Evolutionary conservation across 2,797 vertebrate species (phyloP).

Genomic region (Enteromius thamalakanensis): DNA sequence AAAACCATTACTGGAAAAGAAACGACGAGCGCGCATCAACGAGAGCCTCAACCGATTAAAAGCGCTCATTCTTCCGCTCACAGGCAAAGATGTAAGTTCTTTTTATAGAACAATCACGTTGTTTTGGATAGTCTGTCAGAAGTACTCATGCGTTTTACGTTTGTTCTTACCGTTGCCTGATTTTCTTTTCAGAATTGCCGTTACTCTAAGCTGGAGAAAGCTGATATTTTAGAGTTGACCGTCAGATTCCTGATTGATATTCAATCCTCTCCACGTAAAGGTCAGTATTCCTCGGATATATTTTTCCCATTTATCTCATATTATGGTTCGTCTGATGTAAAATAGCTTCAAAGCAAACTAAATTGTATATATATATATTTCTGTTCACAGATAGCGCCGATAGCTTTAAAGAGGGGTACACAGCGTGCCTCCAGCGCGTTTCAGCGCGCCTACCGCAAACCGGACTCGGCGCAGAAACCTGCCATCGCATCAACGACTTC

Average conservation of each 20-base stretch:
- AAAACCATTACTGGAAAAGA: slow-evolving; percentile 85
- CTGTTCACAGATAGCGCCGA: slow-evolving; percentile 63
- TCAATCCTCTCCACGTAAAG: slow-evolving; percentile 64
- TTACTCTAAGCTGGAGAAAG: slow-evolving; percentile 88
- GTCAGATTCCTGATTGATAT: slow-evolving; percentile 85
- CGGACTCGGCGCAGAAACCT: slow-evolving; percentile 71
- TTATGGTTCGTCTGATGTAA: background rate
- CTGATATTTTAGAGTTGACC: slow-evolving; percentile 90
- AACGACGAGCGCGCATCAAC: slow-evolving; percentile 87
- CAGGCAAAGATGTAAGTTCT: slow-evolving; percentile 82
- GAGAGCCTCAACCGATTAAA: slow-evolving; percentile 84
- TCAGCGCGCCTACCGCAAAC: slow-evolving; percentile 76
- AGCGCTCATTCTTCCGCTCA: slow-evolving; percentile 84
- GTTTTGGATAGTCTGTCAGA: background rate
- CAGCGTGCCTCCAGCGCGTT: slow-evolving; percentile 82
- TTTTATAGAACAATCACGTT: background rate
- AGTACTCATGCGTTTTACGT: background rate
- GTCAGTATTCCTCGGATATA: slow-evolving; percentile 67
- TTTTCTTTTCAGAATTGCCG: slow-evolving; percentile 74
- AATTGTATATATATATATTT: slow-evolving; percentile 16
- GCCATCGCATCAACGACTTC: slow-evolving; percentile 74
- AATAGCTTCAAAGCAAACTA: slow-evolving; percentile 40
- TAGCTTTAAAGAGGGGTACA: slow-evolving; percentile 82
- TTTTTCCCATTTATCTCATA: background rate
- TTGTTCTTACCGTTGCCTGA: slow-evolving; percentile 44